Evolutionary conservation across 2,888 invertebrate species (phyloP).

Genomic region (Scelioninae gen. 1): DNA sequence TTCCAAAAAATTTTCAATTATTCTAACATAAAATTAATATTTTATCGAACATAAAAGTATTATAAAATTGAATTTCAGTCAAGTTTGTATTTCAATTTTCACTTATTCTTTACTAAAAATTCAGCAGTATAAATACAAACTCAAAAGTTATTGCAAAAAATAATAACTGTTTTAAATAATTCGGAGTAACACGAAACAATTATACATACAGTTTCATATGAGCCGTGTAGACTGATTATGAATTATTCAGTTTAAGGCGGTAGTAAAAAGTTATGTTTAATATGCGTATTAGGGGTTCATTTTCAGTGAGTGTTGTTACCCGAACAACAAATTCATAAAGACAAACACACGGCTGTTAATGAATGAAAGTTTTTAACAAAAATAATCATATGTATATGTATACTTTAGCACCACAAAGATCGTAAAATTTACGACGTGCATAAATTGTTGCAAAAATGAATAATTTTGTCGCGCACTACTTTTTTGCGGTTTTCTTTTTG

Average conservation of each 20-base stretch:
- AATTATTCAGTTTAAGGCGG: conserved; percentile 17
- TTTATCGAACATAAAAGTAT: no score
- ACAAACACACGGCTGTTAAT: conserved; percentile 27
- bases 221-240: neutral
- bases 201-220: conserved; percentile 17
- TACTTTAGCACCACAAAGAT: conserved; percentile 1
- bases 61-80: no score
- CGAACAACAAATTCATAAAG: conserved; percentile 33
- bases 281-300: conserved; percentile 10
- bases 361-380: conserved; percentile 39
- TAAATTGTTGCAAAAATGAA: conserved; percentile 29
- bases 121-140: no score
- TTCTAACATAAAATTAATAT: no score
- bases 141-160: no score
- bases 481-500: conserved; percentile 10
- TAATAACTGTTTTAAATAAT: neutral
- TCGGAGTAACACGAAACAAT: neutral
- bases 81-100: no score
- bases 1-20: no score
- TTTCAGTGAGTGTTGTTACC: neutral
- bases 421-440: conserved; percentile 16
- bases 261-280: conserved; percentile 35
- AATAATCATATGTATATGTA: conserved; percentile 20
- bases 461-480: conserved; percentile 8
- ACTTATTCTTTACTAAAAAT: no score